Evolutionary conservation across 2,797 vertebrate species (phyloP).

Genomic region (Sylvia borin): DNA sequence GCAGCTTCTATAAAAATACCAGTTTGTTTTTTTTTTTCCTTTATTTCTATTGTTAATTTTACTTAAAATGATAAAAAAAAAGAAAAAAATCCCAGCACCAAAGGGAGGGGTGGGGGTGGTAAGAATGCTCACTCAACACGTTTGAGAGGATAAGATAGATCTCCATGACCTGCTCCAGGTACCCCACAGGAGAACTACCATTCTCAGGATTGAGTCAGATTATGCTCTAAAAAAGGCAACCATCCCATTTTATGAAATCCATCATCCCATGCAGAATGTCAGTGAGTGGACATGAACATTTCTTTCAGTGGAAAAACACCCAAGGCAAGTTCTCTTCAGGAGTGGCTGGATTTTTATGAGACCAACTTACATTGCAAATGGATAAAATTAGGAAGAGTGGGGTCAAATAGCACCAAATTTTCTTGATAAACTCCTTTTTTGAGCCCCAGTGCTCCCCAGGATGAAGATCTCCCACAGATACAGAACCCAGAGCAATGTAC

Average conservation of each 20-base stretch:
- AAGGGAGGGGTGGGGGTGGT: too few species aligned
- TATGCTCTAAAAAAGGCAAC: not conserved
- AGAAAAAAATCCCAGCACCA: not conserved
- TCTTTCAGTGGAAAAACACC: not conserved
- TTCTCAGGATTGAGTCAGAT: accelerated
- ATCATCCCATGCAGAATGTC: accelerated
- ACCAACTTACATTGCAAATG: accelerated
- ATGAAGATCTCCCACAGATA: not conserved
- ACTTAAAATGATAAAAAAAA: not conserved
- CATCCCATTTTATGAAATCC: not conserved
- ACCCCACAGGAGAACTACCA: not conserved
- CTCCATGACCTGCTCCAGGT: not conserved
- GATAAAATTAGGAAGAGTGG: not conserved
- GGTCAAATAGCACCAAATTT: not conserved
- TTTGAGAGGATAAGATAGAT: not conserved
- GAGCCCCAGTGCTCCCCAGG: not conserved
- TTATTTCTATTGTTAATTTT: not conserved
- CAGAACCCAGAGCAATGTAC: not conserved
- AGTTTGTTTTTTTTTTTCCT: not conserved
- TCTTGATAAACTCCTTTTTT: not conserved
- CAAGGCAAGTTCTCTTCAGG: not conserved
- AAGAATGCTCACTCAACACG: not conserved
- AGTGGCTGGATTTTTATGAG: not conserved
- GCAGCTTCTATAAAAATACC: not conserved
- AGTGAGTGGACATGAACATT: accelerated